These are phyloP conservation scores for Rhinolophus ferrumequinum DNA, from an alignment of 2,113 vertebrate genomes.

Conservation along the genomic window DNA sequence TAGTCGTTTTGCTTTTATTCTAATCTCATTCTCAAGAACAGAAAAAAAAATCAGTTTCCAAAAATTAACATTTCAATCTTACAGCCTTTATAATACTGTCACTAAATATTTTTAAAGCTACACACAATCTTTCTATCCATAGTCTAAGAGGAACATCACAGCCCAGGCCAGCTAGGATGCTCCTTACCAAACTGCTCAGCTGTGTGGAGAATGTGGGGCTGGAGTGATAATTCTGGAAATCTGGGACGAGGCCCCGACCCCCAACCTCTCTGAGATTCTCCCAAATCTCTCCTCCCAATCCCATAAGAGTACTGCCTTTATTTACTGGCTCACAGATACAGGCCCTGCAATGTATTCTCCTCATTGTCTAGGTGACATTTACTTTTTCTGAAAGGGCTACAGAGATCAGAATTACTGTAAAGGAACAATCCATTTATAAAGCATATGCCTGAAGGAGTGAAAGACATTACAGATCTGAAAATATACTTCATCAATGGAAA, in stretches of 20 bases:
- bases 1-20: background rate
- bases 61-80: background rate
- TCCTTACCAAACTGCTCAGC: background rate
- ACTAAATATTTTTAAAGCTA: background rate
- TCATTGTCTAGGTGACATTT: background rate
- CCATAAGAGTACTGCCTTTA: background rate
- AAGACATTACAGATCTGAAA: background rate
- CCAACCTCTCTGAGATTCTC: background rate
- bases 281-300: background rate
- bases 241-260: background rate
- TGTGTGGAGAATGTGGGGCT: background rate
- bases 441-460: background rate
- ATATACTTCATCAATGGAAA: background rate
- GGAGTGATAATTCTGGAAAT: background rate
- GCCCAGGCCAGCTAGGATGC: background rate
- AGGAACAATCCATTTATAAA: background rate
- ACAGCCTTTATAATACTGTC: background rate
- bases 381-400: background rate
- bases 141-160: background rate
- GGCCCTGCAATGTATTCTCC: background rate
- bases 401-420: background rate
- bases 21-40: background rate
- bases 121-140: background rate
- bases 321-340: background rate
- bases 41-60: background rate